phyloP scores from a whole-genome alignment of 2,888 invertebrate genomes.

The Nephrotoma guestfalica region DNA sequence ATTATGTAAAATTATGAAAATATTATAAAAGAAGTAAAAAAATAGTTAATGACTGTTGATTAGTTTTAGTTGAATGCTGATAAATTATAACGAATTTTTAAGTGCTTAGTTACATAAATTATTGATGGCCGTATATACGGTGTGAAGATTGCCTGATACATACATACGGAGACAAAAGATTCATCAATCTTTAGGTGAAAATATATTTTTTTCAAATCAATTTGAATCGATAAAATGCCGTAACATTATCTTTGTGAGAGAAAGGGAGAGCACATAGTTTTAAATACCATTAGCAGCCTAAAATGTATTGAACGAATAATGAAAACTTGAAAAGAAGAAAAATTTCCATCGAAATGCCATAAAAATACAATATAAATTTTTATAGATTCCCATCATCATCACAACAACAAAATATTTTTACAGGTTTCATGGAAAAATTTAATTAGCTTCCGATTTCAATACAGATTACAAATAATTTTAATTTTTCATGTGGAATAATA shows the following conservation, averaged over 20 bases:
- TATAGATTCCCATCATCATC: background rate
- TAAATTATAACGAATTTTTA: background rate
- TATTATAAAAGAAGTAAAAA: background rate
- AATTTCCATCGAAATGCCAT: background rate
- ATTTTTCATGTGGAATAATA: background rate
- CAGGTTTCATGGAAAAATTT: background rate
- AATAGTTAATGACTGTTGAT: background rate
- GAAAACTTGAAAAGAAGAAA: background rate
- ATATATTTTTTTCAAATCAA: background rate
- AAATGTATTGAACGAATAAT: background rate
- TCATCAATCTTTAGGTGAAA: too few species aligned
- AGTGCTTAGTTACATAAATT: background rate
- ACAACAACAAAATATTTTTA: background rate
- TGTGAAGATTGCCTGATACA: background rate
- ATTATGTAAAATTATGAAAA: background rate
- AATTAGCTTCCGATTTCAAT: background rate
- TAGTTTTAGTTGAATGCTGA: background rate
- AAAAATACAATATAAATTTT: background rate
- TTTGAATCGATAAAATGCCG: background rate
- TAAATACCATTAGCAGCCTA: background rate
- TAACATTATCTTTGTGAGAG: background rate
- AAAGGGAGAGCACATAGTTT: background rate
- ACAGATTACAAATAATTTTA: background rate
- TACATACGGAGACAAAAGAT: background rate
- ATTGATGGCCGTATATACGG: background rate